phyloP scores from a whole-genome alignment of 2,797 vertebrate genomes.

The Trematomus bernacchii region DNA sequence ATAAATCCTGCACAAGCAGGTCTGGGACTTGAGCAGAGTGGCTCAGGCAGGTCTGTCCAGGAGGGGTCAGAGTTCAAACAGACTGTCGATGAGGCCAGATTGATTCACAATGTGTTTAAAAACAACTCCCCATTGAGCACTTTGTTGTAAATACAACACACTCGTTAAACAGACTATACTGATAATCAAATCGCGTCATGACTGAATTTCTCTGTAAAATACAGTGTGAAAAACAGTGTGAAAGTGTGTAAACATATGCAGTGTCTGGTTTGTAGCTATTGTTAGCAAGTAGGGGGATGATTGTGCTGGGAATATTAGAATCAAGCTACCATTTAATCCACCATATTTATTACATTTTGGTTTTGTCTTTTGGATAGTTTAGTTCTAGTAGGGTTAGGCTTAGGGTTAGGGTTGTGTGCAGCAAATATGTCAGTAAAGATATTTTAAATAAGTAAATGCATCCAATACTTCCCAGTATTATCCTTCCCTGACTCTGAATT shows the following conservation, averaged over 20 bases:
- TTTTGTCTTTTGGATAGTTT: neutral
- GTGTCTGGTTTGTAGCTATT: neutral
- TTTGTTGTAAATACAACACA: slow-evolving; percentile 9
- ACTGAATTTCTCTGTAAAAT: slow-evolving; percentile 37
- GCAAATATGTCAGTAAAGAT: slow-evolving; percentile 3
- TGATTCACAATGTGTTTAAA: neutral
- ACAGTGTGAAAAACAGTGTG: slow-evolving; percentile 46
- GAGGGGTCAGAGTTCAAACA: slow-evolving; percentile 31
- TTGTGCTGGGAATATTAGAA: neutral
- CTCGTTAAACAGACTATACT: slow-evolving; percentile 11
- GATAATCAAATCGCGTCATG: neutral
- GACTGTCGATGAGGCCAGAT: slow-evolving; percentile 5
- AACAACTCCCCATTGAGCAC: neutral
- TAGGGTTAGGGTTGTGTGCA: neutral
- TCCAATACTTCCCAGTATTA: neutral
- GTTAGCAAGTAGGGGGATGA: slow-evolving; percentile 7
- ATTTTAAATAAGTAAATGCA: slow-evolving; percentile 1
- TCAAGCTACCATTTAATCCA: neutral
- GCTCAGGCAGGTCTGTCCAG: slow-evolving; percentile 1
- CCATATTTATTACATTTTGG: neutral
- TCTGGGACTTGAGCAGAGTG: slow-evolving; percentile 29
- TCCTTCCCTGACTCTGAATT: slow-evolving; percentile 21
- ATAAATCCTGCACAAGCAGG: slow-evolving; percentile 33
- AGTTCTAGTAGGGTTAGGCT: neutral
- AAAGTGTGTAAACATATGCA: slow-evolving; percentile 32